Base-by-base conservation (phyloP, 2,113 vertebrate genomes). In the Colistium nudipinnis region DNA sequence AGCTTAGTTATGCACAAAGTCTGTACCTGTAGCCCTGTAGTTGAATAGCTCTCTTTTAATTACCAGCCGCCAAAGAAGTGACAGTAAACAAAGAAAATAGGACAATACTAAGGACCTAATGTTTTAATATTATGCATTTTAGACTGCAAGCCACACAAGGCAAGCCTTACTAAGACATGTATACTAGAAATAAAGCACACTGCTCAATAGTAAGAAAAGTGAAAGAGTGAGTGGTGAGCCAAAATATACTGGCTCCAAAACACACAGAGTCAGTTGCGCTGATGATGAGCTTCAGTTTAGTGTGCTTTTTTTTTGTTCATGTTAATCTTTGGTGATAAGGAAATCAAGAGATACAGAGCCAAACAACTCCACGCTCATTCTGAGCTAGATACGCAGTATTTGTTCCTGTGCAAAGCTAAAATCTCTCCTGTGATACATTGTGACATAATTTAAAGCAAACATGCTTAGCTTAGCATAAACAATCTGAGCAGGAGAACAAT, bases 371-470 rank as follows among this genome's bases (percentile, higher is more conserved):
- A 76, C 45, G 30, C 67, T 84, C 60, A 80, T 82, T 82, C 70
- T 41, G 68, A 81, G 81, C 75, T 71, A 87, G 54, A 61, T 78
- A 67, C 76, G 69, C 41, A 30, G 33, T 87, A 86, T 86, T 87
- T 89, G 78, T 87, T 89, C 76, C 86, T 81, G 77, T 57, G 10
- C 39, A 59, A 74, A 85, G 83, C 57, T 55, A 57, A 73, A 84
- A 70, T 51, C 55, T 41, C 70, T 80, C 67, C 62, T 67, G 70
- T 74, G 61, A 80, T 68, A 74, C 80, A 87, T 67, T 83, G 82
- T 88, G 78, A 83, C 70, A 88, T 88, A 84, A 87, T 87, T 88
- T 78, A 87, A 88, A 91, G 80, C 71, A 85, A 90, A 91, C 83
- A 88, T 67, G 77, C 83, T 79, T 76, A 80, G 75, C 65, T 84